Evolutionary conservation across 2,888 invertebrate species (phyloP), one percentile per base, ranked within the genome.

Genomic region (Priocnemis perturbator): DNA sequence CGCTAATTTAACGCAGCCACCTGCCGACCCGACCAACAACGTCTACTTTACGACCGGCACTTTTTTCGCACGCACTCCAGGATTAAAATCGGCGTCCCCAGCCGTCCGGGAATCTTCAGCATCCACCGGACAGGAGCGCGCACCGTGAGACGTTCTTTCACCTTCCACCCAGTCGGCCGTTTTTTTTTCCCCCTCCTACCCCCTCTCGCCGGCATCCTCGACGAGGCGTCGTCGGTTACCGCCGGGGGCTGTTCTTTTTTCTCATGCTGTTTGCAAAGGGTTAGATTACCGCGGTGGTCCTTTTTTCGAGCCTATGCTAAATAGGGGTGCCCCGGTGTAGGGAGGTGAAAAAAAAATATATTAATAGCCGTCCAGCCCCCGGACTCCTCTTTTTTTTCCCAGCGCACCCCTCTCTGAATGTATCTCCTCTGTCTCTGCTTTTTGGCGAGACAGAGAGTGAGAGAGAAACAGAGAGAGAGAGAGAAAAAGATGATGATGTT

Each of bases 311-410:
- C 73, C 82, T 87, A 88, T 88, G 88, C 86, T 88, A 88, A 88
- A 84, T 83, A 88, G 86, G 87, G 88, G 86, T 86, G n/a, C 83
- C 37, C 81, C 76, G 82, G 76, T 73, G 73, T 75, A 79, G 53
- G 37, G 3, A 26, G 26, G 7, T 7, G 7, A 26, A 26, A 64
- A 80, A 83, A 82, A 85, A 87, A 85, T 82, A 84, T 86, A 88
- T 87, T 88, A 87, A 88, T 87, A 85, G 87, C 84, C 77, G 83
- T 79, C 87, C 85, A 88, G 87, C 88, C 87, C 85, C 80, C 79
- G 62, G 80, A 75, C 78, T 81, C 81, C 37, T 83, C 81, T 9
- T 83, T 84, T 83, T 44, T 64, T 26, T 44, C 56, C 58, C 56
- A 47, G 17, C 21, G 48, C 50, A 52, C 55, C 48, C 37, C n/a